Evolutionary conservation across 1,140 invertebrate species (phyloP).

Genomic region (Aphelinus certus): DNA sequence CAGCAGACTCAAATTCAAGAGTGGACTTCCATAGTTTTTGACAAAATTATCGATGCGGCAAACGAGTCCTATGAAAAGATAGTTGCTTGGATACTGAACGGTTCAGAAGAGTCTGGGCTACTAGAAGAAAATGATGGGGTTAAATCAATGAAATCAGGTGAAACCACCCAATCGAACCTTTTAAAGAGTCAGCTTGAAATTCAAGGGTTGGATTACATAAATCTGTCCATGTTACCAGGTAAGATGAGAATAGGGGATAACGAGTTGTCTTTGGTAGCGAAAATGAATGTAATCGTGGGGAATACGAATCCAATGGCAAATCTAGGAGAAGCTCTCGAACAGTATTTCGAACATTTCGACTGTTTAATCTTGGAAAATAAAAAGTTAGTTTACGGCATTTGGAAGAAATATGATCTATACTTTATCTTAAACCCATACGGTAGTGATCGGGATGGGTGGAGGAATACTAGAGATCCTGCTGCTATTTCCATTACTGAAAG

Average conservation of each 20-base stretch:
- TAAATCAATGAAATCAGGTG: slow-evolving; percentile 35
- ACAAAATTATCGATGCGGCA: slow-evolving; percentile 51
- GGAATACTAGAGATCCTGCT: slow-evolving; percentile 44
- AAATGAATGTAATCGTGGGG: slow-evolving; percentile 45
- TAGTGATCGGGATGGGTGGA: slow-evolving; percentile 51
- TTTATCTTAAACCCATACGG: slow-evolving; percentile 61
- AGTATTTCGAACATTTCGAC: slow-evolving; percentile 50
- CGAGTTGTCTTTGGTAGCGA: slow-evolving; percentile 42
- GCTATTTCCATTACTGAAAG: slow-evolving; percentile 47
- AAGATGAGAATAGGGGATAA: slow-evolving; percentile 48
- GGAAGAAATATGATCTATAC: slow-evolving; percentile 48
- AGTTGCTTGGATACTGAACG: slow-evolving; percentile 46
- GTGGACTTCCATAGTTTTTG: slow-evolving; percentile 53
- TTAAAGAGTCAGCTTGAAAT: not conserved
- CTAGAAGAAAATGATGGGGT: too few species aligned
- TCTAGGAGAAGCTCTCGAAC: slow-evolving; percentile 54
- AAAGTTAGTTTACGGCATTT: slow-evolving; percentile 53
- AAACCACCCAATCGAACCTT: not conserved
- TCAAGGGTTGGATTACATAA: slow-evolving; percentile 43
- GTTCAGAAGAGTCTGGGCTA: slow-evolving; percentile 24
- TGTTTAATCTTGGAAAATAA: slow-evolving; percentile 57
- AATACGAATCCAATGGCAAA: slow-evolving; percentile 53
- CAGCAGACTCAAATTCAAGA: slow-evolving; percentile 44
- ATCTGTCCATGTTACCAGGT: slow-evolving; percentile 52
- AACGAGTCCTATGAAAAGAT: slow-evolving; percentile 46